Evolutionary conservation across 2,797 vertebrate species (phyloP).

Genomic region (Bryconaethiops microstoma): DNA sequence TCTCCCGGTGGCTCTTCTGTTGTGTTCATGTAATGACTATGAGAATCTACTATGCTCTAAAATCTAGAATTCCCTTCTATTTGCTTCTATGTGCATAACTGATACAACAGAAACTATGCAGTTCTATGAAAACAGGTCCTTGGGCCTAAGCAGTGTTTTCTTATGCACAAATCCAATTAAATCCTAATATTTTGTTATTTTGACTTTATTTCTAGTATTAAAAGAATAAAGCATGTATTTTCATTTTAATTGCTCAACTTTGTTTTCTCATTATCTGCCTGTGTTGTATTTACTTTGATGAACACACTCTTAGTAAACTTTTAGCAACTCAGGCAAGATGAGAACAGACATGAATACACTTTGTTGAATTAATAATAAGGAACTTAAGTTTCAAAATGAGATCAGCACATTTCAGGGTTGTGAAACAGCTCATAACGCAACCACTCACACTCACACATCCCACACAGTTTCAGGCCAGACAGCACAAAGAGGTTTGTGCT

Average conservation of each 20-base stretch:
- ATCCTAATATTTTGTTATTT: background rate
- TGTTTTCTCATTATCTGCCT: background rate
- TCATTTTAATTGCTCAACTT: background rate
- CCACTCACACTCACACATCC: constrained; percentile 20
- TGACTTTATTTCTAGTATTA: background rate
- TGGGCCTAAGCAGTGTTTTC: background rate
- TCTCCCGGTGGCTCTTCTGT: background rate
- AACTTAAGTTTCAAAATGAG: constrained; percentile 62
- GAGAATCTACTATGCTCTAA: background rate
- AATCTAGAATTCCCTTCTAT: background rate
- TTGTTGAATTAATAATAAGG: constrained; percentile 63
- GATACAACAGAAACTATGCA: background rate
- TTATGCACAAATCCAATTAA: background rate
- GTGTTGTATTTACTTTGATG: background rate
- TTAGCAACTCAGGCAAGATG: constrained; percentile 23
- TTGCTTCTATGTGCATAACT: background rate
- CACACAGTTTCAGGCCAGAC: background rate
- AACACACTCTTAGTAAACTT: background rate
- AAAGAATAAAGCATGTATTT: background rate
- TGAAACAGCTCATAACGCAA: constrained; percentile 60
- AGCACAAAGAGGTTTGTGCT: background rate
- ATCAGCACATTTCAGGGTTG: constrained; percentile 68
- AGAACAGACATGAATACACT: constrained; percentile 24
- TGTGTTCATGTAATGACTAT: background rate
- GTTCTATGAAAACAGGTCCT: background rate